phyloP scores from a whole-genome alignment of 2,113 vertebrate species.

The Nanger granti region DNA sequence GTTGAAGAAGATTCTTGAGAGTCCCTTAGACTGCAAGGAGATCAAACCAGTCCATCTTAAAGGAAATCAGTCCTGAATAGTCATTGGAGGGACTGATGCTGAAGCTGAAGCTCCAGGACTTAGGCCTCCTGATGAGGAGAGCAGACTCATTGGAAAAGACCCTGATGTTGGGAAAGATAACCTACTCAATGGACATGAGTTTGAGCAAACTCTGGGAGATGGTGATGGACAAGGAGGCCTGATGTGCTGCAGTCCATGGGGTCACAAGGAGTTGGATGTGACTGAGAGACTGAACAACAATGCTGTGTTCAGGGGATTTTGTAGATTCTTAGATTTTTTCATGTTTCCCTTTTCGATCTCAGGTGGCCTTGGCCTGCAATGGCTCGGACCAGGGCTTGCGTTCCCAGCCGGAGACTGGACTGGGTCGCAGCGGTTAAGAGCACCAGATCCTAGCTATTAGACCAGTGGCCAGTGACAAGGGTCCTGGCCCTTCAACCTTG shows the following conservation, averaged over 20 bases:
- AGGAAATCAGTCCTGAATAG: neutral
- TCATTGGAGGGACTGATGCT: neutral
- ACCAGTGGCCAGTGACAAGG: neutral
- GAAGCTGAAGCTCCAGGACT: neutral
- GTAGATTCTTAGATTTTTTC: neutral
- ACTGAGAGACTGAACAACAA: neutral
- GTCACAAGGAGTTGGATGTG: neutral
- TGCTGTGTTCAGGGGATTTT: neutral
- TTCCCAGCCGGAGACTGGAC: neutral
- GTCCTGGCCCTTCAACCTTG: neutral
- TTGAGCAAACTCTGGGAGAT: neutral
- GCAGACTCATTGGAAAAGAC: neutral
- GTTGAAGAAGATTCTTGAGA: neutral
- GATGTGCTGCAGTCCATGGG: neutral
- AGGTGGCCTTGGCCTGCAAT: neutral
- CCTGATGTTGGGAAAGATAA: neutral
- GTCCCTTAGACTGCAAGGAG: neutral
- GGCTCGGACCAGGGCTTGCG: neutral
- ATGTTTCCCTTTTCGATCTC: neutral
- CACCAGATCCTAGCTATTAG: neutral
- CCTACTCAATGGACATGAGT: neutral
- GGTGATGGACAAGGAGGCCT: neutral
- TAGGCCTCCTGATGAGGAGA: neutral
- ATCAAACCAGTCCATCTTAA: neutral
- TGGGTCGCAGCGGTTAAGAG: accelerated